Base-by-base conservation (phyloP, 2,888 invertebrate genomes). In the Cosmorhoe ocellata region DNA sequence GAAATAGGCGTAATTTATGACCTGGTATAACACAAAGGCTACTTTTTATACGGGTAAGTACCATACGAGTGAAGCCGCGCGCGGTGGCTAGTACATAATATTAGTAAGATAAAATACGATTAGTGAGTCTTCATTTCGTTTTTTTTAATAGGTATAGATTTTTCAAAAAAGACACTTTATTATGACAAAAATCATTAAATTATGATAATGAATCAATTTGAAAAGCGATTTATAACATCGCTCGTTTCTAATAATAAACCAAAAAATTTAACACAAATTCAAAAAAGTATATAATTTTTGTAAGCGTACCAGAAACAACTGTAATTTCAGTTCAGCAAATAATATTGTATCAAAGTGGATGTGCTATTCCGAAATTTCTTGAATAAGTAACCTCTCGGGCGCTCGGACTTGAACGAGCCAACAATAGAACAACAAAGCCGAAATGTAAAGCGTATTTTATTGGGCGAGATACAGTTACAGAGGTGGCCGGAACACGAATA, bases 371-470 rank as follows among this genome's bases (percentile, higher is more conserved):
- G 44, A 57, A 66, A 70, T 71, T 69, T 69, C 66, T 67, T 72
- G 63, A 67, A 69, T 69, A 71, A 73, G 71, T 70, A 69, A 64
- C 65, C 52, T 51, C 44, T 51, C 54, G 61, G 66, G 66, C 62
- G 57, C 66, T 57, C 49, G 58, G 59, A 63, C 66, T 63, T 57
- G 60, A 59, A 64, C 61, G 63, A 61, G 67, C 71, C 71, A 71
- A 76, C 74, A 74, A 74, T 69, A 72, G 71, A 69, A 76, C 75
- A 73, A 72, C 73, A 71, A 76, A 79, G 76, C 74, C 68, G 65
- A 73, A 80, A 76, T 76, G 79, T 79, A 81, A 79, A 76, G 74
- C 68, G 70, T 77, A 71, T 79, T 82, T 80, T 77, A 79, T 76
- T 71, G 74, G 69, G 53, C 67, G 69, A 79, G 72, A 74, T 73